Evolutionary conservation across 2,797 vertebrate genomes (phyloP).

Genomic region (Anisognathus igniventris): DNA sequence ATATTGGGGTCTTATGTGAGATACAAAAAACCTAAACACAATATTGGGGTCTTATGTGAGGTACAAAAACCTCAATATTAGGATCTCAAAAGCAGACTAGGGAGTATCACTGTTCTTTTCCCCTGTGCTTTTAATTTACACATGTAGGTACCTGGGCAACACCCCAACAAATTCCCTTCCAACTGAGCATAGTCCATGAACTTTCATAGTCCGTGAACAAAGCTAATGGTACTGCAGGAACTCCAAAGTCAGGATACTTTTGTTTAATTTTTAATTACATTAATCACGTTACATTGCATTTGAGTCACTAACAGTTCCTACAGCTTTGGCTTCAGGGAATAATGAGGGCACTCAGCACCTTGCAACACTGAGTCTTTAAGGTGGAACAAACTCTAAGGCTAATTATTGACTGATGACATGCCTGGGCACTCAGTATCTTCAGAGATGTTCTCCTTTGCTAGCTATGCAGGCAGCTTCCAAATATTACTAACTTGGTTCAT

Average conservation of each 20-base stretch:
- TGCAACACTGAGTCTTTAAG: not conserved
- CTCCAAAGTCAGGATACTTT: not conserved
- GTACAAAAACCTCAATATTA: not conserved
- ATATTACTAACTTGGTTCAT: not conserved
- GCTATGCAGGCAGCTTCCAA: not conserved
- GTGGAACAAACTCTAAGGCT: not conserved
- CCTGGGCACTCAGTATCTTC: not conserved
- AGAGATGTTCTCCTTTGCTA: not conserved
- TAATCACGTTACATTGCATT: not conserved
- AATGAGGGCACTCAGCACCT: not conserved
- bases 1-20: not conserved
- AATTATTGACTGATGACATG: not conserved
- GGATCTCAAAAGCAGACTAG: not conserved
- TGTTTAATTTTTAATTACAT: conserved; percentile 23
- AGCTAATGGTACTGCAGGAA: not conserved
- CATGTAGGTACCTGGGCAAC: not conserved
- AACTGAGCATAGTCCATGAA: not conserved
- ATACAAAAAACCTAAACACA: too few relatives aligned
- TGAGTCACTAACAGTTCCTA: not conserved
- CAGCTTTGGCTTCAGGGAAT: not conserved
- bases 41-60: not conserved
- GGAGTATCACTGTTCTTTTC: not conserved
- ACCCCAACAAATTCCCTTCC: not conserved
- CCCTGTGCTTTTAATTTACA: not conserved
- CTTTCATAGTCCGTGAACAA: not conserved